Percentiles rank a stretch among this genome's conserved stretches.
phyloP scores from a whole-genome alignment of 1,140 invertebrate species.

The Drosophila asahinai region DNA sequence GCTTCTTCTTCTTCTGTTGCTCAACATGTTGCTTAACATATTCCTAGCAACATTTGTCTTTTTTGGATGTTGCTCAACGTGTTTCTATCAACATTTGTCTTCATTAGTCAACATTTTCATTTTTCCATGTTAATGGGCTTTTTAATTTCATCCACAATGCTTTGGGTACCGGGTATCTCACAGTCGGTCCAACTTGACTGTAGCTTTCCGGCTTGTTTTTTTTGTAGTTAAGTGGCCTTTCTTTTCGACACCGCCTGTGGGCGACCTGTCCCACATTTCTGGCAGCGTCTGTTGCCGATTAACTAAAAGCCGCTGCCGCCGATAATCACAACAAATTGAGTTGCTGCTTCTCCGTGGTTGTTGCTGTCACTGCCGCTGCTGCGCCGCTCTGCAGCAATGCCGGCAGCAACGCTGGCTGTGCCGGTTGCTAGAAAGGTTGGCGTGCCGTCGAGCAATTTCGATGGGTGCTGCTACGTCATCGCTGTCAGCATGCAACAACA shows the following conservation, averaged over 20 bases:
- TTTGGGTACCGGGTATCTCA: too few relatives aligned
- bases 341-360: conserved; percentile 14
- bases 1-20: too few relatives aligned
- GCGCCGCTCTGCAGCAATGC: conserved; percentile 6
- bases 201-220: too few relatives aligned
- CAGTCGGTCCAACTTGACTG: too few relatives aligned
- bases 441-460: conserved; percentile 27
- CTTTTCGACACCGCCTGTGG: conserved; percentile 18
- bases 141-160: too few relatives aligned
- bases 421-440: conserved; percentile 12
- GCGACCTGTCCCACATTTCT: conserved; percentile 3
- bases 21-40: too few relatives aligned
- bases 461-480: conserved; percentile 56
- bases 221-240: too few relatives aligned
- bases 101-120: too few relatives aligned
- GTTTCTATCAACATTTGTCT: too few relatives aligned
- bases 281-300: conserved; percentile 23
- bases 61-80: too few relatives aligned
- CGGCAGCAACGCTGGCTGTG: conserved; percentile 1
- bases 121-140: too few relatives aligned
- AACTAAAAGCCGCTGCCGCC: conserved; percentile 32
- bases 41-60: too few relatives aligned
- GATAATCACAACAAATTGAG: conserved; percentile 71
- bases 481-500: conserved; percentile 27
- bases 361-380: conserved; percentile 10